Percentiles rank a stretch among this genome's conserved stretches.
Evolutionary conservation across 2,888 invertebrate genomes (phyloP).

Genomic region (Ophioninae sp.): DNA sequence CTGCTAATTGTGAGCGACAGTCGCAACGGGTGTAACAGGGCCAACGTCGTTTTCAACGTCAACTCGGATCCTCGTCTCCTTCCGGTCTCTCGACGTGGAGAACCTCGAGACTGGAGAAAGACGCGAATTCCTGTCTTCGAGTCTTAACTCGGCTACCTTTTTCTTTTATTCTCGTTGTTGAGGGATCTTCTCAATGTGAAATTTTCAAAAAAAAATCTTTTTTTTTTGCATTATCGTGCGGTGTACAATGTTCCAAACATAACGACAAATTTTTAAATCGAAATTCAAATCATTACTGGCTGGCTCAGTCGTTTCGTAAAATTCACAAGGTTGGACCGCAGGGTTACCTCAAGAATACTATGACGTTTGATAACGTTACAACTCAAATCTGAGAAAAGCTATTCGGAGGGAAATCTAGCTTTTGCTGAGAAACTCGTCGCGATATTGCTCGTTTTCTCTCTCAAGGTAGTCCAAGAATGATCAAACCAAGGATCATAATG

Average conservation of each 20-base stretch:
- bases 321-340: no score
- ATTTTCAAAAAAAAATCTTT: no score
- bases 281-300: no score
- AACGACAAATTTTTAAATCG: no score
- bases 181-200: no score
- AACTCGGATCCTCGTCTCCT: slow-evolving; percentile 70
- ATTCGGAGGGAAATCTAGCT: slow-evolving; percentile 32
- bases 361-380: no score
- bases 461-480: slow-evolving; percentile 35
- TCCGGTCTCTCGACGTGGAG: slow-evolving; percentile 31
- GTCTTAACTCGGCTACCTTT: slow-evolving; percentile 31
- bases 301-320: no score
- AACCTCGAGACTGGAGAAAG: slow-evolving; percentile 37
- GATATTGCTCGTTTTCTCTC: slow-evolving; percentile 59
- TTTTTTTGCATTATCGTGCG: no score
- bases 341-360: no score
- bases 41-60: slow-evolving; percentile 75
- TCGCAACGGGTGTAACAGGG: slow-evolving; percentile 74
- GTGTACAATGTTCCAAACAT: no score
- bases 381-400: not conserved
- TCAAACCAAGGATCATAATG: slow-evolving; percentile 26
- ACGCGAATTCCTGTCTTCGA: slow-evolving; percentile 61
- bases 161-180: slow-evolving; percentile 5
- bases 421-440: slow-evolving; percentile 27
- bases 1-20: slow-evolving; percentile 80